Evolutionary conservation across 2,113 vertebrate genomes (phyloP).

Genomic region (Ascaphus truei): DNA sequence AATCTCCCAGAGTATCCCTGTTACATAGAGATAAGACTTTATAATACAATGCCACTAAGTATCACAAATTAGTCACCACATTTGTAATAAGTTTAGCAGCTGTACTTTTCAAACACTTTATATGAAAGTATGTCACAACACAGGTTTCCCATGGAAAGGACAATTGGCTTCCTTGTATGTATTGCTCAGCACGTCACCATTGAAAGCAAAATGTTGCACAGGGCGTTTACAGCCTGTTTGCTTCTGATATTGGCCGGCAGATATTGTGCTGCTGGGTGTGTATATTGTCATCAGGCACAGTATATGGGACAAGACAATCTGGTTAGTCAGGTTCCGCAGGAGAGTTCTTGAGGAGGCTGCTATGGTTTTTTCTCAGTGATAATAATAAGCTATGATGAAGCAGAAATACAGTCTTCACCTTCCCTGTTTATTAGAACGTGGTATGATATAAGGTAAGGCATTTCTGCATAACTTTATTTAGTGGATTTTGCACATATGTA

Average conservation of each 20-base stretch:
- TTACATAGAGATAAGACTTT: too few species aligned
- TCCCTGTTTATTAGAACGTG: neutral
- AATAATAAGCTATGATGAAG: neutral
- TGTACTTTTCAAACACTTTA: too few species aligned
- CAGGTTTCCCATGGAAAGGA: neutral
- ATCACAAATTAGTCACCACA: too few species aligned
- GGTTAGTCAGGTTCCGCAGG: slow-evolving; percentile 17
- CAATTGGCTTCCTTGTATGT: neutral
- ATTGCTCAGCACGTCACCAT: neutral
- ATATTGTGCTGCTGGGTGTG: slow-evolving; percentile 28
- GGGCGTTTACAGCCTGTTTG: neutral
- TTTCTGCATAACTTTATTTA: too few species aligned
- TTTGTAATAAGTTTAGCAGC: too few species aligned
- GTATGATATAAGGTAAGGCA: slow-evolving; percentile 11
- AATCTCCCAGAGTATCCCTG: too few species aligned
- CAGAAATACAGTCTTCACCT: neutral
- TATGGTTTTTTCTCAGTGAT: neutral
- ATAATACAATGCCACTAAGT: too few species aligned
- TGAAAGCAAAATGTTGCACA: neutral
- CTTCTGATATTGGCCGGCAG: neutral
- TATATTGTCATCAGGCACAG: slow-evolving; percentile 5
- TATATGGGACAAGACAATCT: slow-evolving; percentile 18
- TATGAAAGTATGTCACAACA: too few species aligned
- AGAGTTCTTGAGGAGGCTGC: neutral
- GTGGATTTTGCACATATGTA: too few species aligned